Conservation (phyloP, 1,140 invertebrate genomes). For the Zaprionus tsacasi region DNA sequence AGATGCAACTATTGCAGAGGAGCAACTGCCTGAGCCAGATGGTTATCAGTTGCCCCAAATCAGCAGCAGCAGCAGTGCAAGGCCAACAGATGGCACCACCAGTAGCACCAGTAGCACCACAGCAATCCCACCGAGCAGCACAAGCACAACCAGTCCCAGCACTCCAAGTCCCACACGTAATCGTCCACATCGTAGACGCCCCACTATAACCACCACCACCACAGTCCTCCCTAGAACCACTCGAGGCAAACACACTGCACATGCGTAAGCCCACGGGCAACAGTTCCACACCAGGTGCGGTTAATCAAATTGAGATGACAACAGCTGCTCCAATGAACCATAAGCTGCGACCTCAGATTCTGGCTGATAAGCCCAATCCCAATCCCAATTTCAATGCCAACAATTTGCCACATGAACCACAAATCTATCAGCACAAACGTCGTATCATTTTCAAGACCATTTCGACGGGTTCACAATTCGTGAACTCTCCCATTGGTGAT, state of each 20-base stretch:
- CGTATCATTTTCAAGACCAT: constrained; percentile 76
- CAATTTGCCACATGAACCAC: constrained; percentile 46
- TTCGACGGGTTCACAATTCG: constrained; percentile 73
- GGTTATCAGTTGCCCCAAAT: constrained; percentile 44
- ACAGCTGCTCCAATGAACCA: constrained; percentile 20
- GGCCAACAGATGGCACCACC: constrained; percentile 4
- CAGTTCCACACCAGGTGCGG: constrained; percentile 11
- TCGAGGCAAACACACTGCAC: constrained; percentile 15
- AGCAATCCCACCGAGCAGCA: constrained; percentile 3
- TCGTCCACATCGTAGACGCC: constrained; percentile 39
- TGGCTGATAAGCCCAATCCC: constrained; percentile 2
- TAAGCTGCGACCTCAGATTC: constrained; percentile 13
- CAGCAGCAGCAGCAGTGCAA: constrained; percentile 2
- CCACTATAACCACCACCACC: constrained; percentile 9
- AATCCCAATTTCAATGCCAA: constrained; percentile 25
- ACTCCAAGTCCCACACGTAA: constrained; percentile 22
- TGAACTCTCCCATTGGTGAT: constrained; percentile 74
- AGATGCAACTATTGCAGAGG: constrained; percentile 48
- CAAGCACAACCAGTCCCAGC: constrained; percentile 13
- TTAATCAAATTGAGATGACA: constrained; percentile 40
- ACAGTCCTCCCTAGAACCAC: constrained; percentile 54
- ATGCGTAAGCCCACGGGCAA: constrained; percentile 5
- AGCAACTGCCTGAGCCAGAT: constrained; percentile 16
- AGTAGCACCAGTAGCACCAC: not conserved
- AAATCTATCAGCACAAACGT: constrained; percentile 71